Percentiles rank a stretch among this genome's conserved stretches.
Evolutionary conservation across 2,113 vertebrate species (phyloP).

Genomic region (Rhea americana): DNA sequence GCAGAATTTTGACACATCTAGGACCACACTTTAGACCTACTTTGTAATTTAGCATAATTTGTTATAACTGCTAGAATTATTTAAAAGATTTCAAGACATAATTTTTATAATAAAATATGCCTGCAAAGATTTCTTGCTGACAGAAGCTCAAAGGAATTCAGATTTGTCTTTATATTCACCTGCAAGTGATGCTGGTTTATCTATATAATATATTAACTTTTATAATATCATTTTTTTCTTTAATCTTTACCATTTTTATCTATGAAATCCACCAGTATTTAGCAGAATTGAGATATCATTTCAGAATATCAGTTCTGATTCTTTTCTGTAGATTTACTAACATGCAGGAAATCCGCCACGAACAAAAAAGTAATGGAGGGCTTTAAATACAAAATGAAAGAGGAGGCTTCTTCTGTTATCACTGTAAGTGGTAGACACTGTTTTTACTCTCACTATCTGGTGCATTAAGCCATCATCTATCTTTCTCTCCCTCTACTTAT

Average conservation of each 20-base stretch:
- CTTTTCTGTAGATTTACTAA: neutral
- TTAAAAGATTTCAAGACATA: constrained; percentile 26
- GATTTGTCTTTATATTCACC: constrained; percentile 30
- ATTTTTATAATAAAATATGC: constrained; percentile 5
- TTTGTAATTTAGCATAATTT: constrained; percentile 36
- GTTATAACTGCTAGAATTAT: constrained; percentile 29
- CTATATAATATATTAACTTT: neutral
- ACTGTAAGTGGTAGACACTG: neutral
- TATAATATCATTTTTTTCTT: constrained; percentile 1
- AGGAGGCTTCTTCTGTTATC: neutral
- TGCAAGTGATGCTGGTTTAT: neutral
- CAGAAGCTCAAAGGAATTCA: neutral
- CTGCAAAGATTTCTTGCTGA: constrained; percentile 29
- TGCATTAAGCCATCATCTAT: neutral
- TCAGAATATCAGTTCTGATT: neutral
- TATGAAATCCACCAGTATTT: neutral
- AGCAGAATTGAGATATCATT: neutral
- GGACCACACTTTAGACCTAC: neutral
- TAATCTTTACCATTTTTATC: neutral
- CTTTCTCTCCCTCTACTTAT: neutral
- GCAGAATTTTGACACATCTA: neutral
- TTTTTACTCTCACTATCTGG: neutral
- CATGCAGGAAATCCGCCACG: neutral
- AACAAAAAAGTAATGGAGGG: fast-evolving
- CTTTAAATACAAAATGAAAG: neutral